Base-by-base conservation (phyloP, 2,113 vertebrate genomes). In the Tachuris rubrigastra region DNA sequence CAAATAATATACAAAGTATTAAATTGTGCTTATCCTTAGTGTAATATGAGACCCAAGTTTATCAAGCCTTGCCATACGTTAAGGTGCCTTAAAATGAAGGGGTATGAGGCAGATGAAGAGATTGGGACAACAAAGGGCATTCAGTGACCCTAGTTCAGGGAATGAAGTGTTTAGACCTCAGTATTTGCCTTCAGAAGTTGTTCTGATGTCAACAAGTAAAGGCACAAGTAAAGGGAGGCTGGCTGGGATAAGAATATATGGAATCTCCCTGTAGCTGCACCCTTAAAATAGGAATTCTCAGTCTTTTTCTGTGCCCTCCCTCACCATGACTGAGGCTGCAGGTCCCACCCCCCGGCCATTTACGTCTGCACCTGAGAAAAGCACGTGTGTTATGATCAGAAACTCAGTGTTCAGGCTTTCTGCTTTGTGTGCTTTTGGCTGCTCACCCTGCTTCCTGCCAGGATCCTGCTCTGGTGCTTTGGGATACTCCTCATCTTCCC, bases 11-110 rank as follows among this genome's bases (percentile, higher is more conserved):
- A 85, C 83, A 94, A 92, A 95, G 80, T 90, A 68, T 75, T 90
- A 97, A 89, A 81, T 79, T 84, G 69, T 76, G 89, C 91, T 92
- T 90, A 80, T 95, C 83, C 95, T 55, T 20, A 5, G 69, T 58
- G 95, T 87, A 93, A 96, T 94, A 79, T 60, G 93, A 95, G 96
- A 90, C 8, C 53, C 44, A 72, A 65, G 84, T 84, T 94, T 96
- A 73, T 91, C 90, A 95, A 87, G 13, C 69, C 7, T 1, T 53
- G 90, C 92, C 85, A 81, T 94, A 95, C 1, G 1, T 95, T 94
- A 39, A 79, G 60, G 46, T 84, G 72, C 35, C 56, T 74, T 55
- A 83, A 85, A 93, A n/a, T 65, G 85, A 91, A 47, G 79, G 80
- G 21, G 25, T 59, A 12, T 17, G 62, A 59, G 63, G 79, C 35